A percentile compares a stretch with the other conserved stretches of the same genome.
phyloP scores from a whole-genome alignment of 2,888 invertebrate genomes.

The Thera obeliscata region DNA sequence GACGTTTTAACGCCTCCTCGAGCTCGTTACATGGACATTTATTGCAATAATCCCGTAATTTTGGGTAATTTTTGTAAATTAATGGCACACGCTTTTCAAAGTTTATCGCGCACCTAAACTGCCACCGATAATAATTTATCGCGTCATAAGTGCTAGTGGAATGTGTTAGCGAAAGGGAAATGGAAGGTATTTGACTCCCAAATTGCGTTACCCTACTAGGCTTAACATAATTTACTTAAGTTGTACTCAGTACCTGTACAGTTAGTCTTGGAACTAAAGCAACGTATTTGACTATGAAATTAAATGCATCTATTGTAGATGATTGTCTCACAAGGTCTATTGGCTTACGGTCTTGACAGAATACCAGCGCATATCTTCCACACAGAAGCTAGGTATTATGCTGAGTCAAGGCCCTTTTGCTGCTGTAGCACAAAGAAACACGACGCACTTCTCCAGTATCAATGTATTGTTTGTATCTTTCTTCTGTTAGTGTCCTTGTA shows the following conservation, averaged over 20 bases:
- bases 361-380: too few species aligned
- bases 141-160: slow-evolving; percentile 1
- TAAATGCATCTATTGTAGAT: too few species aligned
- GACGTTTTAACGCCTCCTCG: slow-evolving; percentile 56
- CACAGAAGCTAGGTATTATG: too few species aligned
- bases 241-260: too few species aligned
- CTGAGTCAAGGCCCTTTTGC: too few species aligned
- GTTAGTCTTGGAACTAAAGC: neutral
- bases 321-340: too few species aligned
- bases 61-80: slow-evolving; percentile 52
- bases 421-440: too few species aligned
- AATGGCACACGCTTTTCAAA: slow-evolving; percentile 37
- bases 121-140: slow-evolving; percentile 24
- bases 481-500: too few species aligned
- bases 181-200: neutral
- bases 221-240: neutral
- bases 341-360: too few species aligned
- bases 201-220: neutral
- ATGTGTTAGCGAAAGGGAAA: neutral
- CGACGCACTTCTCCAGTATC: too few species aligned
- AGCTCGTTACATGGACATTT: slow-evolving; percentile 56
- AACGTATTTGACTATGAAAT: neutral
- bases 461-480: too few species aligned
- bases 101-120: slow-evolving; percentile 17
- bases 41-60: slow-evolving; percentile 60